Percentiles rank a stretch among this genome's conserved stretches.
Evolutionary conservation across 2,888 invertebrate genomes (phyloP).

Genomic region (Celastrina argiolus): DNA sequence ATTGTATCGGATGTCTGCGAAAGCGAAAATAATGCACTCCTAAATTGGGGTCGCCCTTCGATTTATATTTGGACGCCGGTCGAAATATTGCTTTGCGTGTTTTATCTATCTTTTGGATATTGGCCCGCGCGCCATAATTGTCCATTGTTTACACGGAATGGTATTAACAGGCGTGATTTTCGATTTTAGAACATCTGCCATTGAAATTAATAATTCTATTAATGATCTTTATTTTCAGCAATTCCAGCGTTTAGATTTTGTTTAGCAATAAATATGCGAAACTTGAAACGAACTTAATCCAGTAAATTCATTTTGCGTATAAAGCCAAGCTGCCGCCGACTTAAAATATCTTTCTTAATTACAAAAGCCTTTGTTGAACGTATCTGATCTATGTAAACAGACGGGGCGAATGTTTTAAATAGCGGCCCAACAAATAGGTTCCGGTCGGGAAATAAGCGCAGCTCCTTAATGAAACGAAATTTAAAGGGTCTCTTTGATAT

Average conservation of each 20-base stretch:
- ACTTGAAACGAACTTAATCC: conserved; percentile 66
- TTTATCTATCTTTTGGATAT: conserved; percentile 49
- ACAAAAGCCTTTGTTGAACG: conserved; percentile 78
- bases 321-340: conserved; percentile 75
- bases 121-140: conserved; percentile 36
- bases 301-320: conserved; percentile 74
- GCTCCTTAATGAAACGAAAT: conserved; percentile 66
- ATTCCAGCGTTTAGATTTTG: conserved; percentile 32
- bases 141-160: conserved; percentile 35
- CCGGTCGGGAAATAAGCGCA: conserved; percentile 68
- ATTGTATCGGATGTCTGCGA: conserved; percentile 78
- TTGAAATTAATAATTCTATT: conserved; percentile 27
- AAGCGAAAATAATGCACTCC: conserved; percentile 78
- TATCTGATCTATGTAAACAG: conserved; percentile 78
- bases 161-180: conserved; percentile 34
- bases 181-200: conserved; percentile 26
- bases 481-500: conserved; percentile 48
- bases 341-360: conserved; percentile 78
- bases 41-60: conserved; percentile 72
- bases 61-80: conserved; percentile 64
- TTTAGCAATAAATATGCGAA: conserved; percentile 44
- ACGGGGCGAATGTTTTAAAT: conserved; percentile 75
- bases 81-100: conserved; percentile 68
- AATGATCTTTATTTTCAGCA: conserved; percentile 29
- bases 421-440: conserved; percentile 74